These are phyloP conservation scores for Andrena fulva DNA, from an alignment of 2,888 invertebrate genomes.

Conservation along the genomic window DNA sequence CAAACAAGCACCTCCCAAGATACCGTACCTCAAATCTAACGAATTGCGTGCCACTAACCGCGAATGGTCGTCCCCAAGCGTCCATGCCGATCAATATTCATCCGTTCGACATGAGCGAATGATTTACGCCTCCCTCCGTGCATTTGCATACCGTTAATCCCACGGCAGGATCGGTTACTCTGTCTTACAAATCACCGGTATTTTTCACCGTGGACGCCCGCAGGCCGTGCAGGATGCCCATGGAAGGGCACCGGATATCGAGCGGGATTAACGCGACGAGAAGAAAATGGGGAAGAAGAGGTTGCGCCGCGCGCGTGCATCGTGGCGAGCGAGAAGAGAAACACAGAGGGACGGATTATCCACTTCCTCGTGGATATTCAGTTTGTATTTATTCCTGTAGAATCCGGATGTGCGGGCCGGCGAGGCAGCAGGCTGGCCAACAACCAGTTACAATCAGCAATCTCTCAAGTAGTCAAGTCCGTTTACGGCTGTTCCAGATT, in stretches of 20 bases:
- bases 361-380: slow-evolving; percentile 52
- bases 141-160: slow-evolving; percentile 32
- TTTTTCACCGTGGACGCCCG: slow-evolving; percentile 12
- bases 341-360: slow-evolving; percentile 14
- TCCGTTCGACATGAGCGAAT: slow-evolving; percentile 23
- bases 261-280: slow-evolving; percentile 5
- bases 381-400: slow-evolving; percentile 56
- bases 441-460: slow-evolving; percentile 65
- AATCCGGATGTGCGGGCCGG: slow-evolving; percentile 62
- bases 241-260: slow-evolving; percentile 4
- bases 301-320: slow-evolving; percentile 3
- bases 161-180: neutral
- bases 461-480: slow-evolving; percentile 68
- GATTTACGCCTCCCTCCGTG: slow-evolving; percentile 11
- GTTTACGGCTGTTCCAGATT: slow-evolving; percentile 71
- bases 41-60: neutral
- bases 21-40: neutral
- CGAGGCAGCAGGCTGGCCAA: slow-evolving; percentile 45
- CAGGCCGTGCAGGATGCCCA: neutral
- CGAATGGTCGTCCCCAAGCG: neutral
- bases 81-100: slow-evolving; percentile 21
- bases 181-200: slow-evolving; percentile 23
- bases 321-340: slow-evolving; percentile 38
- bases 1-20: neutral
- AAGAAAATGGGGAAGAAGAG: neutral